Percentiles rank a stretch among this genome's conserved stretches.
phyloP scores from a whole-genome alignment of 2,888 invertebrate species.

The Leptinotarsa juncta region DNA sequence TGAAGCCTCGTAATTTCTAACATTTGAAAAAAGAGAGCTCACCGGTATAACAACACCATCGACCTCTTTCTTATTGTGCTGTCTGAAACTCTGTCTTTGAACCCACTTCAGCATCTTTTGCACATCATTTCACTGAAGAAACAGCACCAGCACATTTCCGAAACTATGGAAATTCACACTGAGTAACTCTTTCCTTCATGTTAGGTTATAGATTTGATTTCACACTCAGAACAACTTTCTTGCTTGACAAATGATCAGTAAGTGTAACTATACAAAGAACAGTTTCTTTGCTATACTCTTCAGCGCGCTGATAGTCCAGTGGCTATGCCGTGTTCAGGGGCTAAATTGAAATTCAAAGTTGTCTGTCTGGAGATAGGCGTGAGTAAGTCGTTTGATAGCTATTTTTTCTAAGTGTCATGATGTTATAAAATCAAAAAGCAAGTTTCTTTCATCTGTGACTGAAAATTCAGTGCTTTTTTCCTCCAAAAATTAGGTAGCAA shows the following conservation, averaged over 20 bases:
- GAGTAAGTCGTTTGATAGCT: no score
- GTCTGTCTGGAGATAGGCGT: not conserved
- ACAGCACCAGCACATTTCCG: conserved; percentile 7
- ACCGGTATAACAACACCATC: conserved; percentile 51
- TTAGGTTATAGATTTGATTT: conserved; percentile 28
- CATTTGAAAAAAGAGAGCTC: conserved; percentile 32
- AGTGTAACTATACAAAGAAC: conserved; percentile 48
- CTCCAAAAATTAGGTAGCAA: no score
- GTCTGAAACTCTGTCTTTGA: conserved; percentile 58
- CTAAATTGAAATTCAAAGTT: not conserved
- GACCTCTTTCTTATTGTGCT: conserved; percentile 41
- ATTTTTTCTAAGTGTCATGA: no score
- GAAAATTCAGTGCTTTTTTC: no score
- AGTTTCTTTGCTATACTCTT: conserved; percentile 42
- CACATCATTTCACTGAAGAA: conserved; percentile 27
- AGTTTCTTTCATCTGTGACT: no score
- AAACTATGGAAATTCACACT: conserved; percentile 28
- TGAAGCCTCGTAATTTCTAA: not conserved
- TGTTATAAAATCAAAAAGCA: no score
- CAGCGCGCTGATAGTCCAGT: conserved; percentile 29
- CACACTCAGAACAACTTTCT: conserved; percentile 40
- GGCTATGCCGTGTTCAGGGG: conserved; percentile 5
- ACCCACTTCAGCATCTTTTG: conserved; percentile 63
- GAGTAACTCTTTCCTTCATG: conserved; percentile 33
- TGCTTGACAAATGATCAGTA: conserved; percentile 49